These are phyloP conservation scores for Alosa sapidissima DNA, from an alignment of 2,797 vertebrate genomes.

Conservation along the genomic window DNA sequence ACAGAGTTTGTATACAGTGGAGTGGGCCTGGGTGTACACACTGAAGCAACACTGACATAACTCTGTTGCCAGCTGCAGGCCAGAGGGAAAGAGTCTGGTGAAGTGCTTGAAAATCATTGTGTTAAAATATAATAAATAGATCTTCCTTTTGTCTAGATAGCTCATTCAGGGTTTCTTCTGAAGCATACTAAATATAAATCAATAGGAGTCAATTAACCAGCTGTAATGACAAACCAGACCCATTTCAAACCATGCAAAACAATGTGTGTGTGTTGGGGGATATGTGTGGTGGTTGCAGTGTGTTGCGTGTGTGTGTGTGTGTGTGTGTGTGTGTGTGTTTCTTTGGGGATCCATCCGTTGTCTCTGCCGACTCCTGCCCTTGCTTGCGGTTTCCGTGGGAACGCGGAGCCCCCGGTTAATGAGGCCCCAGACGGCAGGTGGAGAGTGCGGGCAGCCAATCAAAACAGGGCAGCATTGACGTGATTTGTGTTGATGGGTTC, in stretches of 20 bases:
- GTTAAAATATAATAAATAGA: too few species aligned
- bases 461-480: neutral
- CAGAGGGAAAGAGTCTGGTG: too few species aligned
- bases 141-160: too few species aligned
- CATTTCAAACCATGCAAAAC: too few species aligned
- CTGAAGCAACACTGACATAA: neutral
- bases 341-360: neutral
- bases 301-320: neutral
- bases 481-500: conserved; percentile 9
- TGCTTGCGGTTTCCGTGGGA: conserved; percentile 3
- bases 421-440: neutral
- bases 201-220: too few species aligned
- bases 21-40: neutral
- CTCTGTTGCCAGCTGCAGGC: neutral
- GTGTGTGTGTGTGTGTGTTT: conserved; percentile 10
- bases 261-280: too few species aligned
- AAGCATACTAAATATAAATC: too few species aligned
- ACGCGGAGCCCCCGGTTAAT: neutral
- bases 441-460: conserved; percentile 5
- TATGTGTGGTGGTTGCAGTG: neutral
- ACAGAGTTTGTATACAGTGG: neutral
- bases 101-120: too few species aligned
- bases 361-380: neutral
- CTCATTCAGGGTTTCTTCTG: too few species aligned
- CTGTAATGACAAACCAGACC: too few species aligned